A percentile compares a stretch with the other conserved stretches of the same genome.
These are phyloP conservation scores for Galemys pyrenaicus DNA, from an alignment of 2,113 vertebrate species.

Conservation along the genomic window DNA sequence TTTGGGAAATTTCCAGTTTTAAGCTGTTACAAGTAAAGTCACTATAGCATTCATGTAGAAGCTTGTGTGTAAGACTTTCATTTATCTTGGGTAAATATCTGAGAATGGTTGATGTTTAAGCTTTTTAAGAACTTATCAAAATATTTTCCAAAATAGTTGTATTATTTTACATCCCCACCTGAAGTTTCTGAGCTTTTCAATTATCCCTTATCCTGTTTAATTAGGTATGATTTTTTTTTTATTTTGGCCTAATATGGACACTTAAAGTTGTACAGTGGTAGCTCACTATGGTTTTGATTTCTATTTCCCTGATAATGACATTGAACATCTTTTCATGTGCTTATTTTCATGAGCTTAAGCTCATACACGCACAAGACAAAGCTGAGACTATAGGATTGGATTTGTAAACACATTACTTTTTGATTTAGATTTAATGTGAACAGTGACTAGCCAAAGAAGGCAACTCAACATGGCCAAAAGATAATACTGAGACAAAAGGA, in stretches of 20 bases:
- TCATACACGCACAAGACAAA: neutral
- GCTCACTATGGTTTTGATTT: no score
- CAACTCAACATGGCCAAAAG: neutral
- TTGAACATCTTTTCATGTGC: no score
- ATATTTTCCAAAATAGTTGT: neutral
- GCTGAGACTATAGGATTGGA: neutral
- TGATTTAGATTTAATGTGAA: neutral
- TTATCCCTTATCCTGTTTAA: neutral
- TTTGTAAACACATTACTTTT: neutral
- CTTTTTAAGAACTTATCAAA: neutral
- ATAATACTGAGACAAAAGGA: neutral
- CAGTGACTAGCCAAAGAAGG: neutral
- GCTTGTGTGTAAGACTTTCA: neutral
- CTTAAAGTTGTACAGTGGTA: neutral
- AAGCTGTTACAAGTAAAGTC: neutral
- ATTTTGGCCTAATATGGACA: neutral
- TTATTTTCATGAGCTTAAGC: neutral
- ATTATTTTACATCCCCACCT: neutral
- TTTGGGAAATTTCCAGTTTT: neutral
- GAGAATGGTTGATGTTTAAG: neutral
- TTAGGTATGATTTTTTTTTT: neutral
- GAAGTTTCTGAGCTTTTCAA: neutral
- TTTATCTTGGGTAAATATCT: neutral
- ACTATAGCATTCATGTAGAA: neutral
- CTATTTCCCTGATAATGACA: no score